These are phyloP conservation scores for Montipora cactus DNA, from an alignment of 64 coral and sea anemone genomes.

Conservation along the genomic window DNA sequence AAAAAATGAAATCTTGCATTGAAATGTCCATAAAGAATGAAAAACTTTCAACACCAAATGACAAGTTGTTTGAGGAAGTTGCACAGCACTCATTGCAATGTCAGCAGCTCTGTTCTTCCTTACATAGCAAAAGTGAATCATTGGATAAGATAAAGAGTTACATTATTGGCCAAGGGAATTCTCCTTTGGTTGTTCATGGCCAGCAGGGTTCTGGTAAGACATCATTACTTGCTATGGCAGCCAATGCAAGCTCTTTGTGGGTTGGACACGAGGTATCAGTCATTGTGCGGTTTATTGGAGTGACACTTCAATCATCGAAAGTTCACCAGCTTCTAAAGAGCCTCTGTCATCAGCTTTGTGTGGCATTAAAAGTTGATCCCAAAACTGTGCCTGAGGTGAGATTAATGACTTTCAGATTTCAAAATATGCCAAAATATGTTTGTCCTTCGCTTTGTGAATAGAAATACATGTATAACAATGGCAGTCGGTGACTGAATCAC, in stretches of 20 bases:
- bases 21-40: constrained; percentile 55
- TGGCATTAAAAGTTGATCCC: constrained; percentile 40
- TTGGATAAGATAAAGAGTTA: constrained; percentile 64
- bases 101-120: not conserved
- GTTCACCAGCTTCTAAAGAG: constrained; percentile 78
- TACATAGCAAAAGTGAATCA: constrained; percentile 1
- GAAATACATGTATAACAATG: no score
- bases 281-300: constrained; percentile 89
- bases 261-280: constrained; percentile 50
- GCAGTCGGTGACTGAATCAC: no score
- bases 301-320: constrained; percentile 76
- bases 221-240: constrained; percentile 94
- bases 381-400: constrained; percentile 49
- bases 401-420: not conserved
- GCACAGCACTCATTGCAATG: constrained; percentile 57
- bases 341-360: constrained; percentile 87
- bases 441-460: no score
- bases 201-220: constrained; percentile 88
- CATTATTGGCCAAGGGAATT: constrained; percentile 33
- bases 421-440: not conserved
- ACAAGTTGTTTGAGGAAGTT: constrained; percentile 69
- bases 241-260: constrained; percentile 65
- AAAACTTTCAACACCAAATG: constrained; percentile 10
- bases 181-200: constrained; percentile 85
- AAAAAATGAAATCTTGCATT: constrained; percentile 69